Conservation (phyloP, 1,140 invertebrate genomes). For the Drosophila athabasca region DNA sequence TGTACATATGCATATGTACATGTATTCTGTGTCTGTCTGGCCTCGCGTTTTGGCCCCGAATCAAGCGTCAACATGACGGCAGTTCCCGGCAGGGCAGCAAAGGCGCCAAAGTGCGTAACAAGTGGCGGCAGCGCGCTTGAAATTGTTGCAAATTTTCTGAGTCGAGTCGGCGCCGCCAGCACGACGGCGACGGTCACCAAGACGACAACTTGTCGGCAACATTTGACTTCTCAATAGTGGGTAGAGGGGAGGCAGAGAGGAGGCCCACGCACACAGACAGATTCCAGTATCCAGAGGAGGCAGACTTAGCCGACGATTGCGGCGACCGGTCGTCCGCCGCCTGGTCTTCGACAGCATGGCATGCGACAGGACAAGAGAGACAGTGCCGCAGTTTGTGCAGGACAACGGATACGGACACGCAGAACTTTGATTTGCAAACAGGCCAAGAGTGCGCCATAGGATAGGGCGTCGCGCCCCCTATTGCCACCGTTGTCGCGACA, state of each 20-base stretch:
- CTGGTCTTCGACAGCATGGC: slow-evolving; percentile 46
- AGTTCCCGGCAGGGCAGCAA: slow-evolving; percentile 7
- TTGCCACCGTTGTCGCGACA: slow-evolving; percentile 74
- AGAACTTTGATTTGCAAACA: slow-evolving; percentile 71
- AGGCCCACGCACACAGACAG: slow-evolving; percentile 24
- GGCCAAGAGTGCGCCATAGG: slow-evolving; percentile 50
- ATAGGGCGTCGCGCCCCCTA: slow-evolving; percentile 67
- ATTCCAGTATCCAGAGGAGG: slow-evolving; percentile 32
- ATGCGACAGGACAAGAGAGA: slow-evolving; percentile 30
- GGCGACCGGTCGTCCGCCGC: slow-evolving; percentile 63
- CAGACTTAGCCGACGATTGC: slow-evolving; percentile 66
- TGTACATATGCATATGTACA: slow-evolving; percentile 1
- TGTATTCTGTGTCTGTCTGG: slow-evolving; percentile 21
- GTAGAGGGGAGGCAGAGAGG: slow-evolving; percentile 48
- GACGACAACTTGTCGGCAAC: slow-evolving; percentile 77
- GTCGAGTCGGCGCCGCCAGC: slow-evolving; percentile 61
- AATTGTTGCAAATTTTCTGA: slow-evolving; percentile 67
- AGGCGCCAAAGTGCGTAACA: slow-evolving; percentile 78
- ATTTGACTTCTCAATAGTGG: slow-evolving; percentile 36
- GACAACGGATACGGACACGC: slow-evolving; percentile 60
- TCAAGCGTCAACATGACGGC: slow-evolving; percentile 47
- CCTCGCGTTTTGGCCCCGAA: slow-evolving; percentile 45
- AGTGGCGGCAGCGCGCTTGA: slow-evolving; percentile 66
- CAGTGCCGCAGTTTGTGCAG: slow-evolving; percentile 17
- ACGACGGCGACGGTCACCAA: slow-evolving; percentile 59